Evolutionary conservation across 2,888 invertebrate genomes (phyloP).

Genomic region (Sabellastarte sp.): DNA sequence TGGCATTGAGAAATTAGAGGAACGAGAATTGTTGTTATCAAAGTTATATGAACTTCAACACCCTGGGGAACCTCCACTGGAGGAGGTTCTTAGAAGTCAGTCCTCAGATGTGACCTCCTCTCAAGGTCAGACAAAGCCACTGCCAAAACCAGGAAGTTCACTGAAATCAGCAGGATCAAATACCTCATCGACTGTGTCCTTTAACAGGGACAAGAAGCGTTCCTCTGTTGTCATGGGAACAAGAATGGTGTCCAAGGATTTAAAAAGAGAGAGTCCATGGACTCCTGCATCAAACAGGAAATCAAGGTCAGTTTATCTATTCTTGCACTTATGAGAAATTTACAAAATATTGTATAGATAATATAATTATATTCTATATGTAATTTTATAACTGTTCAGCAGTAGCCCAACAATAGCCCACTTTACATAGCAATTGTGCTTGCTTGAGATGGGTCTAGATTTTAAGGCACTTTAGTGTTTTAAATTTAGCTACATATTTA

Average conservation of each 20-base stretch:
- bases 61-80: slow-evolving; percentile 4
- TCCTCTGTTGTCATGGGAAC: neutral
- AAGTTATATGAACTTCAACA: slow-evolving; percentile 15
- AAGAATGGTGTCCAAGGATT: neutral
- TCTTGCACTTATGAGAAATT: no score
- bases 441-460: no score
- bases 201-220: neutral
- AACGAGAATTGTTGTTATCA: slow-evolving; percentile 13
- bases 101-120: neutral
- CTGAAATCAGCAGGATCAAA: neutral
- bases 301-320: neutral
- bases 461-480: no score
- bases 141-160: neutral
- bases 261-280: neutral
- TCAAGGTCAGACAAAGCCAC: no score
- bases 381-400: no score
- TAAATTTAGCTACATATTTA: no score
- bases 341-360: no score
- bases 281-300: neutral
- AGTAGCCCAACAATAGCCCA: no score
- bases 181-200: neutral
- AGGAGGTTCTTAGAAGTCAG: neutral
- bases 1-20: neutral
- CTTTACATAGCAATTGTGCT: no score
- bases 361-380: no score